Conservation (phyloP, 2,888 invertebrate genomes). For the Furcula furcula region DNA sequence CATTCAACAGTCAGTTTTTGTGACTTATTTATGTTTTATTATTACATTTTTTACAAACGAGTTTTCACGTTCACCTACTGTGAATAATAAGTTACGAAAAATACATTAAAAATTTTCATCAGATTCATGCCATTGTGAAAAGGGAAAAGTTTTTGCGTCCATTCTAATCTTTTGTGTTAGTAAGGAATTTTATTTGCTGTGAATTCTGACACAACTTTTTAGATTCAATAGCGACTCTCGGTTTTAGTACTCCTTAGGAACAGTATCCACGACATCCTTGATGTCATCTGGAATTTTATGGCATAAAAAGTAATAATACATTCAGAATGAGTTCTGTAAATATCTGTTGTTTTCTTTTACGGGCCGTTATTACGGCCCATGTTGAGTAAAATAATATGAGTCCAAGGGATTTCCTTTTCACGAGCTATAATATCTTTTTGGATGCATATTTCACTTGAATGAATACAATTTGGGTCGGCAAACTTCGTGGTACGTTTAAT, state of each 20-base stretch:
- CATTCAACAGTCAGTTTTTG: conserved; percentile 39
- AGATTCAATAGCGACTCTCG: background rate
- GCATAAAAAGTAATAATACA: conserved; percentile 8
- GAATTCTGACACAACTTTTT: conserved; percentile 4
- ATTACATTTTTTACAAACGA: conserved; percentile 27
- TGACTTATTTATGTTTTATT: conserved; percentile 39
- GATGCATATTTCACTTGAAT: background rate
- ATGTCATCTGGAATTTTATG: conserved; percentile 9
- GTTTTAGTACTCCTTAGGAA: background rate
- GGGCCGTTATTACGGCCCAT: conserved; percentile 5
- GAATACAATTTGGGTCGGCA: background rate
- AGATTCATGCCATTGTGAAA: conserved; percentile 17
- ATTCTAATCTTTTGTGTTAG: conserved; percentile 26
- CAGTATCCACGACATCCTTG: background rate
- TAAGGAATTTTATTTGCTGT: conserved; percentile 14
- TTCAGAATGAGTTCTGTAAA: conserved; percentile 9
- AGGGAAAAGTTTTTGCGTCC: conserved; percentile 18
- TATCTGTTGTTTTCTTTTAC: conserved; percentile 10
- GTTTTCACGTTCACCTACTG: conserved; percentile 24
- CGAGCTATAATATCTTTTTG: conserved; percentile 1
- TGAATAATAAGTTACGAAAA: conserved; percentile 25
- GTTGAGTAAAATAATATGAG: background rate
- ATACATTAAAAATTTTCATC: conserved; percentile 26
- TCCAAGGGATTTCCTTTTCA: background rate
- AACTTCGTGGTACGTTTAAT: conserved; percentile 5